Base-by-base conservation (phyloP, 2,888 invertebrate species). In the Sphaeridia pumilis region DNA sequence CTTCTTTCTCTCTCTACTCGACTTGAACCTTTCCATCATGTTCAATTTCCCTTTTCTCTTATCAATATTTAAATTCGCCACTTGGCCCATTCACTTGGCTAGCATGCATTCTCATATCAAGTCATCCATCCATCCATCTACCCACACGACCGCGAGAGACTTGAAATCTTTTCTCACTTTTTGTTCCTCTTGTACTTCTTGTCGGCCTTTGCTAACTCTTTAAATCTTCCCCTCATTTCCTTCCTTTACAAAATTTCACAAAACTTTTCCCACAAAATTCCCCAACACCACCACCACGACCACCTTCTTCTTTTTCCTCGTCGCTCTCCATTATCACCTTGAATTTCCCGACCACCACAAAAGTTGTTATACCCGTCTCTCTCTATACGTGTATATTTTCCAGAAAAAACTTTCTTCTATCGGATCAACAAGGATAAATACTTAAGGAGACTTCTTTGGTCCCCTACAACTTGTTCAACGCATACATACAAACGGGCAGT, bases 11-110 rank as follows among this genome's bases (percentile, higher is more conserved):
- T n/a, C n/a, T n/a, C n/a, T n/a, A n/a, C n/a, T n/a, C n/a, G n/a
- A n/a, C n/a, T n/a, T n/a, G n/a, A n/a, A n/a, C n/a, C n/a, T 38
- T 38, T 38, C 20, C 38, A 38, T 14, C 17, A 7, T 38, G 7
- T 38, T 17, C 12, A 5, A 31, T 31, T 31, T 38, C 38, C 17
- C 38, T 20, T 7, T 38, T 5, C 38, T 20, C 38, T 38, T 38
- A 38, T 38, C 38, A 38, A 38, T 38, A 38, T 38, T 38, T 38
- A 38, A 38, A 38, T 14, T 17, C 17, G 4, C 38, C 20, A 38
- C 38, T 38, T 38, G n/a, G n/a, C 38, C 17, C 17, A 38, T 38
- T 38, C 38, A 38, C 31, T 31, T 14, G 14, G 14, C 31, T 7
- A 31, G 14, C 14, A 31, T 31, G 14, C 31, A 31, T 14, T 14